Percentiles rank a stretch among this genome's conserved stretches.
Evolutionary conservation across 1,140 invertebrate species (phyloP).

Genomic region (Plutomurus gul): DNA sequence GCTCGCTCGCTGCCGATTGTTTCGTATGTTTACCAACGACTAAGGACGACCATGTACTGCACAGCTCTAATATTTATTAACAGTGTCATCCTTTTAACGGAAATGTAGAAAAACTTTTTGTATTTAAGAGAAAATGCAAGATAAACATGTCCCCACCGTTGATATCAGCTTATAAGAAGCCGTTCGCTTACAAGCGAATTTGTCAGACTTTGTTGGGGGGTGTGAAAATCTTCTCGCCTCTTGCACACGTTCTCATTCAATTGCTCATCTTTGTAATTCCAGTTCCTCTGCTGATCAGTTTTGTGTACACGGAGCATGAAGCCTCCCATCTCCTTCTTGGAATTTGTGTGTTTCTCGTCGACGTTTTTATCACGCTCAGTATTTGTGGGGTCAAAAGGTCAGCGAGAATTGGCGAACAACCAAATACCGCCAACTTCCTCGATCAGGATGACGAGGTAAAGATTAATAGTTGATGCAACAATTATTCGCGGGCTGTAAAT

Average conservation of each 20-base stretch:
- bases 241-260: constrained; percentile 32
- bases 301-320: not conserved
- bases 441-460: constrained; percentile 33
- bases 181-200: constrained; percentile 38
- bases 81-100: too few species aligned
- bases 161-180: constrained; percentile 43
- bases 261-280: constrained; percentile 34
- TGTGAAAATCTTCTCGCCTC: constrained; percentile 2
- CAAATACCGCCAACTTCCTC: not conserved
- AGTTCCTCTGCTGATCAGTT: constrained; percentile 19
- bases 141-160: constrained; percentile 44
- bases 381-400: constrained; percentile 9
- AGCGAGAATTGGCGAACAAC: not conserved
- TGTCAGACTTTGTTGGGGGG: constrained; percentile 45
- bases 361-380: constrained; percentile 19
- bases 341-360: constrained; percentile 11
- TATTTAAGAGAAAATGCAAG: not conserved
- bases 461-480: too few species aligned
- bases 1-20: too few species aligned
- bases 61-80: too few species aligned
- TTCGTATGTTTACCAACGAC: too few species aligned
- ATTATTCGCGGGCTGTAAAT: too few species aligned
- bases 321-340: not conserved
- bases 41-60: too few species aligned
- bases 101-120: not conserved